phyloP scores from a whole-genome alignment of 2,888 invertebrate species.

The Cyclophora punctaria region DNA sequence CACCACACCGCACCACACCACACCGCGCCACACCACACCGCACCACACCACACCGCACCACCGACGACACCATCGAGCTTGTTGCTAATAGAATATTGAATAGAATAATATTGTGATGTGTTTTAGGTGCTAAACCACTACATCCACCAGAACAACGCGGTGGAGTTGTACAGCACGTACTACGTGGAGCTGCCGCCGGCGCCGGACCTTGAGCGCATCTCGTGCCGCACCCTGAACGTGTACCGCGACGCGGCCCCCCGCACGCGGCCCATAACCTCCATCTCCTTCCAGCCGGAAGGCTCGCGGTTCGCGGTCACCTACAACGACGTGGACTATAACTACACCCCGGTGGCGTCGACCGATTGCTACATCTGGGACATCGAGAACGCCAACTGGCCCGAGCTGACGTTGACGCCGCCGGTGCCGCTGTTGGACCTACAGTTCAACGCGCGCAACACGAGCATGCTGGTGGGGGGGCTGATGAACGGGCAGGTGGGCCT shows the following conservation, averaged over 20 bases:
- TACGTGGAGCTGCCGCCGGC: constrained; percentile 82
- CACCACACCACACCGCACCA: neutral
- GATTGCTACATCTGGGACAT: constrained; percentile 88
- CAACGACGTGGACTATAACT: constrained; percentile 84
- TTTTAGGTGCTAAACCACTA: constrained; percentile 85
- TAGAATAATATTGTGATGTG: neutral
- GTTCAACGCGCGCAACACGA: constrained; percentile 87
- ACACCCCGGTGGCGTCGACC: constrained; percentile 42
- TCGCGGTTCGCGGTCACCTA: constrained; percentile 89
- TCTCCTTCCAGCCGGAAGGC: constrained; percentile 91
- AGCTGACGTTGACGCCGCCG: constrained; percentile 79
- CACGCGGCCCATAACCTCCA: constrained; percentile 81
- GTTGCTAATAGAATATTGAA: neutral
- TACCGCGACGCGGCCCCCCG: constrained; percentile 80
- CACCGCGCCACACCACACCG: no score
- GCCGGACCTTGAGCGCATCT: constrained; percentile 77
- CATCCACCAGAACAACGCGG: constrained; percentile 91
- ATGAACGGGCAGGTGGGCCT: constrained; percentile 78
- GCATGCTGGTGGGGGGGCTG: constrained; percentile 80
- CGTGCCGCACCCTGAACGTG: constrained; percentile 86
- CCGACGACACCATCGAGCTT: neutral
- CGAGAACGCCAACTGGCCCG: constrained; percentile 88
- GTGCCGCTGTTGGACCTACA: constrained; percentile 85
- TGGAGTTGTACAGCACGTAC: constrained; percentile 93
- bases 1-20: no score